These are phyloP conservation scores for Mormoops blainvillei DNA, from an alignment of 2,113 vertebrate species.

Conservation along the genomic window DNA sequence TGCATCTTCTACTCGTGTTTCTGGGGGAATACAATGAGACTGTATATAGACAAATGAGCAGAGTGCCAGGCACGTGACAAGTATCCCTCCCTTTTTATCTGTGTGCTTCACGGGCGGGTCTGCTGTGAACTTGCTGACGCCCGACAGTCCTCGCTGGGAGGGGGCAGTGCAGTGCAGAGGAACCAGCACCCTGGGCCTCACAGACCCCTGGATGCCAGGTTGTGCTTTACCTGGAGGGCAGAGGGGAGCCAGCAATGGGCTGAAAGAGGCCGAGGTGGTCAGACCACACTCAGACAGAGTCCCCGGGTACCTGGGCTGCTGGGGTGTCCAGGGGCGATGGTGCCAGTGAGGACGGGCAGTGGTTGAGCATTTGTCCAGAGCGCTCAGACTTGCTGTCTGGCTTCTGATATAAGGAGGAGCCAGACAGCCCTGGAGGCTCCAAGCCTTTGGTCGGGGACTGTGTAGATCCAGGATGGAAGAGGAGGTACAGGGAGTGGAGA, in stretches of 20 bases:
- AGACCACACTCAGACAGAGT: background rate
- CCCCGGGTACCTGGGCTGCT: background rate
- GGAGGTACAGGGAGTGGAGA: background rate
- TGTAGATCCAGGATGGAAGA: background rate
- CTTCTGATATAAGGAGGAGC: background rate
- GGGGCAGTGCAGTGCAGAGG: no score
- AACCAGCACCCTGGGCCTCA: no score
- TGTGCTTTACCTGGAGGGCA: background rate
- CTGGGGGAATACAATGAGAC: background rate
- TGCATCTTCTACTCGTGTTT: background rate
- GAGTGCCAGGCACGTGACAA: rapidly evolving
- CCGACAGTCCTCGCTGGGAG: no score
- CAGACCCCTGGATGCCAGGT: no score
- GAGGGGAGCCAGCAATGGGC: background rate
- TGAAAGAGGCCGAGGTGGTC: background rate
- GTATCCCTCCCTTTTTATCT: no score
- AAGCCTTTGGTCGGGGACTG: background rate
- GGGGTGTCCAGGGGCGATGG: background rate
- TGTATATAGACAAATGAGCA: background rate
- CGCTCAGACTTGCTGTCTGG: background rate
- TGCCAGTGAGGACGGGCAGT: background rate
- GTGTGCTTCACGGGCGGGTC: background rate
- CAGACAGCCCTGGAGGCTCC: background rate
- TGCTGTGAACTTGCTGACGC: background rate
- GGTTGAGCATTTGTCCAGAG: rapidly evolving